Evolutionary conservation across 2,113 vertebrate species (phyloP).

Genomic region (Laticauda colubrina): DNA sequence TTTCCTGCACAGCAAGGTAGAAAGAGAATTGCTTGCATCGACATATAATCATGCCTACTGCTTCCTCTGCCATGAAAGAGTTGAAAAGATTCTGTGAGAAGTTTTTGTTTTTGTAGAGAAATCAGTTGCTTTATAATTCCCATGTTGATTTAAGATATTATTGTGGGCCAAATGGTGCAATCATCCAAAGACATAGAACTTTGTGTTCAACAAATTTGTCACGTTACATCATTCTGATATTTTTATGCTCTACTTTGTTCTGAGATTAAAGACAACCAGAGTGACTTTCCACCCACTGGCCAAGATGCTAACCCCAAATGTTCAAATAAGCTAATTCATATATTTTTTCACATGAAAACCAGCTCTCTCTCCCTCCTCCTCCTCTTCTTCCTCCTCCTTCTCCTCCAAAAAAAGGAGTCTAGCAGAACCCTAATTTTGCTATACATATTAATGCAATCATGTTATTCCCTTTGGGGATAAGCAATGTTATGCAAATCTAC

Average conservation of each 20-base stretch:
- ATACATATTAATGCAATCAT: background rate
- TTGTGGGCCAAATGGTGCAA: conserved; percentile 2
- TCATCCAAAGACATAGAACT: conserved; percentile 3
- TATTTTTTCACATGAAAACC: background rate
- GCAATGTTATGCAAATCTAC: background rate
- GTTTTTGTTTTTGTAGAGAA: background rate
- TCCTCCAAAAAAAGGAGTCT: background rate
- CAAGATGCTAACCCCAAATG: conserved; percentile 24
- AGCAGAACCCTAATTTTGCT: background rate
- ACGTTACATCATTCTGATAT: background rate
- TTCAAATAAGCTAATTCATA: conserved; percentile 8
- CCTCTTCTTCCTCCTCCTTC: too few species aligned
- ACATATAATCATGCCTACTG: conserved; percentile 24
- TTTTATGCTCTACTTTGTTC: background rate
- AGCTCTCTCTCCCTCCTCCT: background rate
- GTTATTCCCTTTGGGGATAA: background rate
- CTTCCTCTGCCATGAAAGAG: conserved; percentile 14
- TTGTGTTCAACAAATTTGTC: background rate
- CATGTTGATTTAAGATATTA: conserved; percentile 22
- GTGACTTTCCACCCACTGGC: background rate
- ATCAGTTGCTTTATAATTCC: conserved; percentile 34
- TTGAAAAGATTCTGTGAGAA: background rate
- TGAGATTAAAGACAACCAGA: conserved; percentile 7
- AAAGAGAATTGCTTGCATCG: conserved; percentile 52
- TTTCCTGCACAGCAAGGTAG: conserved; percentile 44